Conservation (phyloP, 1,140 invertebrate genomes). For the Solenopsis fugax region DNA sequence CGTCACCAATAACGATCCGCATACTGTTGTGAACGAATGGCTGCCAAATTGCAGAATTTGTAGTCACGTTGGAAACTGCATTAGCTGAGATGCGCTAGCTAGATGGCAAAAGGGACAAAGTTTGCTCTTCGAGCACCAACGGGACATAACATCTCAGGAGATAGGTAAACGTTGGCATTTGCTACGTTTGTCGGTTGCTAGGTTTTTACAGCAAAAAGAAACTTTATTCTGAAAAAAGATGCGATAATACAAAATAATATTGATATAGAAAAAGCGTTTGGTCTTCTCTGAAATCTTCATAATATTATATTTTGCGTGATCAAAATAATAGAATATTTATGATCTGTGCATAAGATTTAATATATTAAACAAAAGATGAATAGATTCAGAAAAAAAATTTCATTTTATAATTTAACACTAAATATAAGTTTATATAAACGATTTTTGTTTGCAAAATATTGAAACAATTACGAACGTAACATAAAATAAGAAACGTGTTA, state of each 20-base stretch:
- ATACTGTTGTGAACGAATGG: slow-evolving; percentile 40
- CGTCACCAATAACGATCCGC: slow-evolving; percentile 44
- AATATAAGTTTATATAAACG: not conserved
- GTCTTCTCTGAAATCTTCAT: not conserved
- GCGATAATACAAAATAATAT: not conserved
- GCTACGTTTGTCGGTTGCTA: slow-evolving; percentile 2
- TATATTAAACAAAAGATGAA: not conserved
- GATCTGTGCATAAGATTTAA: not conserved
- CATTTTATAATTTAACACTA: not conserved
- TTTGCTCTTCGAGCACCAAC: slow-evolving; percentile 54
- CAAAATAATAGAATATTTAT: not conserved
- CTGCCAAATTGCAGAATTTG: slow-evolving; percentile 57
- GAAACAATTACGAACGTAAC: not conserved
- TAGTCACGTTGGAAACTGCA: slow-evolving; percentile 66
- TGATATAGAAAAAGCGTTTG: not conserved
- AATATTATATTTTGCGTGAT: not conserved
- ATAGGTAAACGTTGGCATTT: slow-evolving; percentile 59
- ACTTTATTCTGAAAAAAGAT: not conserved
- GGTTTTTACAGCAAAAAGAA: slow-evolving; percentile 48
- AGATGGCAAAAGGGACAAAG: slow-evolving; percentile 55
- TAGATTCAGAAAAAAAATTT: not conserved
- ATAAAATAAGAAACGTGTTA: not conserved
- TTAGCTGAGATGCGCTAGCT: slow-evolving; percentile 55
- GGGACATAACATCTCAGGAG: slow-evolving; percentile 54
- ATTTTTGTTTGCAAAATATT: not conserved